Conservation (phyloP, 2,888 invertebrate genomes). For the Acrocyrtus sp. region DNA sequence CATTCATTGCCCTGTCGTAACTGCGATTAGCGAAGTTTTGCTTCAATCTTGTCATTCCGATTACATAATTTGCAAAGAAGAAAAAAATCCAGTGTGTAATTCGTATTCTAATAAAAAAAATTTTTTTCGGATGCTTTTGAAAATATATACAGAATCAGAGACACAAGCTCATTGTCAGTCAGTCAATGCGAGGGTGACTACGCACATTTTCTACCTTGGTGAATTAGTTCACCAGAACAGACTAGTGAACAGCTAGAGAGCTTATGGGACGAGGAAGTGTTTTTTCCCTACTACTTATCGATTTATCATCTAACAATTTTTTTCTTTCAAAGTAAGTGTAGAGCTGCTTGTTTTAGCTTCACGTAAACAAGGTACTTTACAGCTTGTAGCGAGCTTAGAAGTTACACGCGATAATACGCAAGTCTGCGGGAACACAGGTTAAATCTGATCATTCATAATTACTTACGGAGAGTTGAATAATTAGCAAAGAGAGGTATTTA, state of each 20-base stretch:
- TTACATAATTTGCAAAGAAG: background rate
- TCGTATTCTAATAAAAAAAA: background rate
- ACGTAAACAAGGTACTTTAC: conserved; percentile 12
- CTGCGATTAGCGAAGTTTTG: too few species aligned
- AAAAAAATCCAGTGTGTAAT: background rate
- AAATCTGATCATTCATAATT: too few species aligned
- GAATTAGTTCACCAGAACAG: background rate
- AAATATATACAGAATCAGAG: too few species aligned
- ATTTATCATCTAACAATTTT: conserved; percentile 11
- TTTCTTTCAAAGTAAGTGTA: background rate
- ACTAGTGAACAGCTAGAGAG: too few species aligned
- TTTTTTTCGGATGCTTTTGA: background rate
- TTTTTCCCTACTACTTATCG: conserved; percentile 7
- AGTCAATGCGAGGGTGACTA: background rate
- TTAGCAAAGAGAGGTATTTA: too few species aligned
- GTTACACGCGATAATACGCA: background rate
- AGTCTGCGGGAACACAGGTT: too few species aligned
- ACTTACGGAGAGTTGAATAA: too few species aligned
- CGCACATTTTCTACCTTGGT: background rate
- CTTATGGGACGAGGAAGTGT: conserved; percentile 40
- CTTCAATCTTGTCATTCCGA: background rate
- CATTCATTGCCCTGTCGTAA: too few species aligned
- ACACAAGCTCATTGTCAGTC: background rate
- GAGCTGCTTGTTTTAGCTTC: background rate
- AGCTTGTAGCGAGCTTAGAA: background rate